phyloP scores from a whole-genome alignment of 2,113 vertebrate genomes.

The Rhinoderma darwinii region DNA sequence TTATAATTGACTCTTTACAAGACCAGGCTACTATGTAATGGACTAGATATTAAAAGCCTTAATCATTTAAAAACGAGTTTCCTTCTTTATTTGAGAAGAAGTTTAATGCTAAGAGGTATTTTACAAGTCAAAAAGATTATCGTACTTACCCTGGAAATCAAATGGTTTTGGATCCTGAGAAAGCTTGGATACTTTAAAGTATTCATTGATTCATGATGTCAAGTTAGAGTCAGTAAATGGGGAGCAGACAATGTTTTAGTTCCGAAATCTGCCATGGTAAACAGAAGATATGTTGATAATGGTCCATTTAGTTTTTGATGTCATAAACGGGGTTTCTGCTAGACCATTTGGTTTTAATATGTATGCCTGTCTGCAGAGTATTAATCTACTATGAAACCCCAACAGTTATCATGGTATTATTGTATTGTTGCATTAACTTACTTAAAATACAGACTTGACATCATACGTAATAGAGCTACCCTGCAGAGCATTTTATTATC shows the following conservation, averaged over 20 bases:
- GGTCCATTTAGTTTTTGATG: neutral
- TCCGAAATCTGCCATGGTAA: neutral
- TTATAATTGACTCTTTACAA: constrained; percentile 99
- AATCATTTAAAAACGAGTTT: constrained; percentile 91
- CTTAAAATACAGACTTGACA: no score
- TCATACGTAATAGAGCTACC: neutral
- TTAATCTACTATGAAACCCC: neutral
- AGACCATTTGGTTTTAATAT: constrained; percentile 38
- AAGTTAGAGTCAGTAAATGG: constrained; percentile 75
- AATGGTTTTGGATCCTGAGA: constrained; percentile 73
- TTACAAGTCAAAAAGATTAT: constrained; percentile 97
- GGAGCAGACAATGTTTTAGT: constrained; percentile 39
- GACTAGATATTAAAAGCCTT: constrained; percentile 97
- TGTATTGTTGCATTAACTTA: neutral
- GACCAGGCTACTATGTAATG: constrained; percentile 92
- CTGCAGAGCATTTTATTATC: neutral
- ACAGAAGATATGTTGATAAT: neutral
- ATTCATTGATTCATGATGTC: constrained; percentile 77
- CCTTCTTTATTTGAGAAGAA: constrained; percentile 83
- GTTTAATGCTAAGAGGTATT: constrained; percentile 82
- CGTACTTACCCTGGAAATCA: constrained; percentile 77
- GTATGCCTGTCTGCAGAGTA: neutral
- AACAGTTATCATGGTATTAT: neutral
- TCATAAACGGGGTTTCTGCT: neutral
- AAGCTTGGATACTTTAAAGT: constrained; percentile 78